Percentiles rank a stretch among this genome's conserved stretches.
phyloP scores from a whole-genome alignment of 2,797 vertebrate genomes.

The Darevskia nairensis region DNA sequence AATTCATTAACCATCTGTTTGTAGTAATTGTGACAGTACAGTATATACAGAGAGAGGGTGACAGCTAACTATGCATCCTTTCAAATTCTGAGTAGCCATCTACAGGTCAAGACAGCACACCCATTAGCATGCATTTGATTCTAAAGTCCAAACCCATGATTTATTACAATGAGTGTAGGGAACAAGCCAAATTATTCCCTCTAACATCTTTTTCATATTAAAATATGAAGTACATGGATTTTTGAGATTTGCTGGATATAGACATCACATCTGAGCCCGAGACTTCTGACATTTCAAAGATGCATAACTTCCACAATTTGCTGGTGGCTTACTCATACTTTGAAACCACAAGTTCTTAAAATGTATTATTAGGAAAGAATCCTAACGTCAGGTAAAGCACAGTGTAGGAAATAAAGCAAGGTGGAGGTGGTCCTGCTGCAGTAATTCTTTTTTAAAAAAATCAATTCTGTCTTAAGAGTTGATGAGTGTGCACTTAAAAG shows the following conservation, averaged over 20 bases:
- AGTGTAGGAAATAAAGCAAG: slow-evolving; percentile 16
- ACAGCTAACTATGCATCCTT: not conserved
- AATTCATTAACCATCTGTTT: not conserved
- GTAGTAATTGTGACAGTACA: not conserved
- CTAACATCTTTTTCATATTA: not conserved
- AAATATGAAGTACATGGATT: not conserved
- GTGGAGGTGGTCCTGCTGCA: not conserved
- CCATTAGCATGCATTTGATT: not conserved
- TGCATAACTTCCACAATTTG: not conserved
- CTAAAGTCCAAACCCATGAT: not conserved
- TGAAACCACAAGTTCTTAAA: slow-evolving; percentile 1
- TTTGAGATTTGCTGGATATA: not conserved
- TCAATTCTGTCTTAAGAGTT: slow-evolving; percentile 17
- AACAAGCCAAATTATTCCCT: not conserved
- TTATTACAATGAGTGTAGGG: not conserved
- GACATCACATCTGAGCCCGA: not conserved
- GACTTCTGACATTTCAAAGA: not conserved
- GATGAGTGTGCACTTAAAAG: slow-evolving; percentile 13
- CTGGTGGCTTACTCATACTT: not conserved
- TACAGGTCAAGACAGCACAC: not conserved
- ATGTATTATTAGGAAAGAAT: not conserved
- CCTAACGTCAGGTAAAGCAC: not conserved
- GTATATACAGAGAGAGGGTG: not conserved
- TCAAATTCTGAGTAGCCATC: not conserved
- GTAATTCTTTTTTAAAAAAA: slow-evolving; percentile 7